These are phyloP conservation scores for Andrena flavipes DNA, from an alignment of 2,888 invertebrate species.

Conservation along the genomic window DNA sequence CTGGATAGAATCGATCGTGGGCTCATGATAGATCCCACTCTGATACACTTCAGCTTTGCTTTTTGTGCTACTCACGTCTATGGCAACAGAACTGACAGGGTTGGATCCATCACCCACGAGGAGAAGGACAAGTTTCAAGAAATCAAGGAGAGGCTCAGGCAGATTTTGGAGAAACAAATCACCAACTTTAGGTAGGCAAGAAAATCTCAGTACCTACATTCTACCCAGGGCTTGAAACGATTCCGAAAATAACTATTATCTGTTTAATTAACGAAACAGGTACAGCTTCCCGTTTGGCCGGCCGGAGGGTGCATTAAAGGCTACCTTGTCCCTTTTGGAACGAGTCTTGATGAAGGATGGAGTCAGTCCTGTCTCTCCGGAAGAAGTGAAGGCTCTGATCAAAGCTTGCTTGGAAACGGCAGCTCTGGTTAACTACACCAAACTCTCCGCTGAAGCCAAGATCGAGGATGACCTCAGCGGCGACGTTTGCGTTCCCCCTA, in stretches of 20 bases:
- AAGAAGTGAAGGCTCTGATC: constrained; percentile 98
- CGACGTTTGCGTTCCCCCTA: constrained; percentile 93
- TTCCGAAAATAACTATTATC: no score
- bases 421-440: constrained; percentile 98
- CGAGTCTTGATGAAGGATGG: constrained; percentile 99
- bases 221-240: no score
- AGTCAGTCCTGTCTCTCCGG: constrained; percentile 97
- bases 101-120: constrained; percentile 98
- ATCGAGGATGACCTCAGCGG: constrained; percentile 94
- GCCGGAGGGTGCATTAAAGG: constrained; percentile 98
- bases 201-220: no score
- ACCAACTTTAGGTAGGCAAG: constrained; percentile 95
- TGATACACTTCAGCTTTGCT: constrained; percentile 99
- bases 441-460: constrained; percentile 98
- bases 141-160: constrained; percentile 97
- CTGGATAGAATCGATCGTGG: constrained; percentile 97
- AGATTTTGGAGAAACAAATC: constrained; percentile 98
- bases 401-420: constrained; percentile 99
- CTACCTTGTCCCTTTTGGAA: constrained; percentile 97
- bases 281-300: constrained; percentile 99
- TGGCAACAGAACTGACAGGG: constrained; percentile 99
- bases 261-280: constrained; percentile 86
- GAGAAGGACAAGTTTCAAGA: constrained; percentile 99
- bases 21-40: constrained; percentile 98
- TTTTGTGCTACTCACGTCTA: constrained; percentile 99